Evolutionary conservation across 1,140 invertebrate species (phyloP).

Genomic region (Microplitis mediator): DNA sequence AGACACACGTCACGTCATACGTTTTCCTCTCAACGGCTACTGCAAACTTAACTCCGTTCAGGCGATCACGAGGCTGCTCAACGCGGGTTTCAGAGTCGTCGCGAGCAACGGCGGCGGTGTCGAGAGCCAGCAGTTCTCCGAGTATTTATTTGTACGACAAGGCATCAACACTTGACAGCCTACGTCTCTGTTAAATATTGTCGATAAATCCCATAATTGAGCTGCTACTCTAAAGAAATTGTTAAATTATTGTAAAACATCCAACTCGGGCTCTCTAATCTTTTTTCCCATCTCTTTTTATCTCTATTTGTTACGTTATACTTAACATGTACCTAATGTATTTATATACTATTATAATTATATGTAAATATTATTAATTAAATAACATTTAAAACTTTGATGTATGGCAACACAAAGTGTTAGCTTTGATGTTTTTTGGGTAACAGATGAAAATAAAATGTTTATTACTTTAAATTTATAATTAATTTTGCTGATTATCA

Average conservation of each 20-base stretch:
- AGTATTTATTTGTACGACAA: constrained; percentile 84
- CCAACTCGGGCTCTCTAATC: not conserved
- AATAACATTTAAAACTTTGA: constrained; percentile 2
- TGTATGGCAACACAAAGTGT: not conserved
- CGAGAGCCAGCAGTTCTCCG: constrained; percentile 90
- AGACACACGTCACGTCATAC: constrained; percentile 83
- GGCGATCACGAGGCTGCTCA: constrained; percentile 86
- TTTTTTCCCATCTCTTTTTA: constrained; percentile 1
- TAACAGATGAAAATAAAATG: not conserved
- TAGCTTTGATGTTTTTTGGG: not conserved
- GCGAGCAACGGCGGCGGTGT: constrained; percentile 88
- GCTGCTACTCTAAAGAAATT: not conserved
- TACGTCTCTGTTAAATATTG: constrained; percentile 39
- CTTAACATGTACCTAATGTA: constrained; percentile 49
- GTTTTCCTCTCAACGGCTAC: constrained; percentile 91
- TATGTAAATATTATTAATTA: constrained; percentile 42
- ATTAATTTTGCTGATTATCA: no score
- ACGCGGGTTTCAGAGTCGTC: constrained; percentile 79
- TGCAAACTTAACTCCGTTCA: constrained; percentile 91
- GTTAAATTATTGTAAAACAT: not conserved
- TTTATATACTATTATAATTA: constrained; percentile 49
- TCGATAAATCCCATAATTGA: constrained; percentile 30
- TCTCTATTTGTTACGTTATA: constrained; percentile 28
- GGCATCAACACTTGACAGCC: constrained; percentile 53
- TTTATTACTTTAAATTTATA: not conserved